These are phyloP conservation scores for Parnassius apollo DNA, from an alignment of 2,888 invertebrate species.

Conservation along the genomic window DNA sequence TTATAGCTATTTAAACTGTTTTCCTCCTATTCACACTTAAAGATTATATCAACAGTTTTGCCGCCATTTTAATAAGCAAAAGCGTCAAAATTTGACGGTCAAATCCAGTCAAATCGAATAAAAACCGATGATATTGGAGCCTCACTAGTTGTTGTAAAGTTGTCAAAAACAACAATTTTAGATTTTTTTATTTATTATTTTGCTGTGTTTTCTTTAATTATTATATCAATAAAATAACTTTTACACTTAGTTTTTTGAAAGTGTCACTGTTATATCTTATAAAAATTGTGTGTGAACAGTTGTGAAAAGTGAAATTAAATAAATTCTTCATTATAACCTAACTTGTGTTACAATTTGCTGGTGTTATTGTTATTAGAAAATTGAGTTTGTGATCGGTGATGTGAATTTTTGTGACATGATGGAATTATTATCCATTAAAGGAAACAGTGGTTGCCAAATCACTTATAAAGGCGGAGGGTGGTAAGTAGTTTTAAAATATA, in stretches of 20 bases:
- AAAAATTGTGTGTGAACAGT: slow-evolving; percentile 2
- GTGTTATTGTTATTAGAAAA: no score
- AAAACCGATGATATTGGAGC: slow-evolving; percentile 17
- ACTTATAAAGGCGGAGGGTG: no score
- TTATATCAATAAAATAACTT: background rate
- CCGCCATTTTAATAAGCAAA: background rate
- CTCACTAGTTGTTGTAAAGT: slow-evolving; percentile 39
- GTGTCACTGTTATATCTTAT: background rate
- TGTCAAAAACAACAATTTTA: slow-evolving; percentile 35
- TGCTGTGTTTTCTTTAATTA: background rate
- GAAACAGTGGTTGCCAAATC: no score
- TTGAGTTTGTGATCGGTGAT: no score
- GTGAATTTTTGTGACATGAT: no score
- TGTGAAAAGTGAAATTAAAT: slow-evolving; percentile 1
- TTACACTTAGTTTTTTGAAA: background rate
- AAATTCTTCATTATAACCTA: slow-evolving; percentile 21
- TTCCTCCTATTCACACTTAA: no score
- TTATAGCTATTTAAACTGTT: no score
- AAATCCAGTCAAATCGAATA: background rate
- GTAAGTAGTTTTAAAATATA: no score
- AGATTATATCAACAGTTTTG: no score
- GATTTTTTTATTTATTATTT: slow-evolving; percentile 30
- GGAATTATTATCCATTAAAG: no score
- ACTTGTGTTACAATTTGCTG: background rate
- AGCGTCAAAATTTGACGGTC: background rate